These are phyloP conservation scores for Phragmatobia fuliginosa DNA, from an alignment of 2,888 invertebrate genomes.

Conservation along the genomic window DNA sequence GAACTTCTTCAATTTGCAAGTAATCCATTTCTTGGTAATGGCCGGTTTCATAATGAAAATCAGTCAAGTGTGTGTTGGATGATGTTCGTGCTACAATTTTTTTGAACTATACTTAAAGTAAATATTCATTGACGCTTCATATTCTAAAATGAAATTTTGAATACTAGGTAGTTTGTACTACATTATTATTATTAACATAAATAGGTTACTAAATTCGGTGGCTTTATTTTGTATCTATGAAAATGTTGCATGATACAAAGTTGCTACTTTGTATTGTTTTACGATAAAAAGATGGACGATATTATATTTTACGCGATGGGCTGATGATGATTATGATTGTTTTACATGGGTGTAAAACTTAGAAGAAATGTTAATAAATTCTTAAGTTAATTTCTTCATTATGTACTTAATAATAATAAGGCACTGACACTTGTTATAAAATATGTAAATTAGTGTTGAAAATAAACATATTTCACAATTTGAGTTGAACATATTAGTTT, in stretches of 20 bases:
- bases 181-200: too few relatives aligned
- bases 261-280: not conserved
- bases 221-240: too few relatives aligned
- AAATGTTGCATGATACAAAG: not conserved
- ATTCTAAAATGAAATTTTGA: not conserved
- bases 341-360: not conserved
- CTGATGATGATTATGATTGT: too few relatives aligned
- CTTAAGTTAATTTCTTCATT: not conserved
- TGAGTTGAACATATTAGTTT: not conserved
- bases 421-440: not conserved
- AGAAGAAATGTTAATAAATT: not conserved
- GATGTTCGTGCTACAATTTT: not conserved
- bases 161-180: too few relatives aligned
- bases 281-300: too few relatives aligned
- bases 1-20: conserved; percentile 4
- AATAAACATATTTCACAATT: not conserved
- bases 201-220: not conserved
- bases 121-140: not conserved
- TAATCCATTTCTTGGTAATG: conserved; percentile 10
- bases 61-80: conserved; percentile 8
- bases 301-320: too few relatives aligned
- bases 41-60: not conserved
- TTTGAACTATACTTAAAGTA: not conserved
- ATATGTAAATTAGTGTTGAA: not conserved
- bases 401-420: not conserved